phyloP scores from a whole-genome alignment of 53 echinoderm and acorn worm genomes.

The Pentamera pediparva region DNA sequence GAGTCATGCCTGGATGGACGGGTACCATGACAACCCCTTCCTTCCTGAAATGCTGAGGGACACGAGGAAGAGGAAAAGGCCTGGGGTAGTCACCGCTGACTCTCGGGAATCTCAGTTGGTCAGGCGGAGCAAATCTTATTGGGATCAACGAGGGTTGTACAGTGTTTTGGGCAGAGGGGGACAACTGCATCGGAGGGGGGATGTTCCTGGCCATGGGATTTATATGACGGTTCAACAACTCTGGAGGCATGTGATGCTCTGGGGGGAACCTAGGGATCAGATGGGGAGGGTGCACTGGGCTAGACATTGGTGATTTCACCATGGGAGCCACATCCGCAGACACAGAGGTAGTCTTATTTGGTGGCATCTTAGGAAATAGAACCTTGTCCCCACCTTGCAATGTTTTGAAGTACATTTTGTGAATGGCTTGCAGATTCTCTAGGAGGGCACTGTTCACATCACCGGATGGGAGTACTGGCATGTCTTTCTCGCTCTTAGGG shows the following conservation, averaged over 20 bases:
- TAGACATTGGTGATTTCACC: constrained; percentile 24
- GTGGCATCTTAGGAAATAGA: constrained; percentile 17
- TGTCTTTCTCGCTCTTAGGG: not conserved
- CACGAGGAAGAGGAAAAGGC: not conserved
- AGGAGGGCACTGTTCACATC: constrained; percentile 9
- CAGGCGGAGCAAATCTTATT: not conserved
- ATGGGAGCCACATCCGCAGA: not conserved
- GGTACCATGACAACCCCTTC: constrained; percentile 1
- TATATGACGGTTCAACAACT: not conserved
- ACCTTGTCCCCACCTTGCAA: constrained; percentile 23
- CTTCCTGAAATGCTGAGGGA: too few species aligned
- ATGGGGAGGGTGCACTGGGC: constrained; percentile 10
- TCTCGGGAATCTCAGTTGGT: too few species aligned
- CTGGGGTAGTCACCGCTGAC: not conserved
- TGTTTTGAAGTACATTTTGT: constrained; percentile 34
- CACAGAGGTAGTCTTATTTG: not conserved
- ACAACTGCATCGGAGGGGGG: not conserved
- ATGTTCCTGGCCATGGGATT: constrained; percentile 11
- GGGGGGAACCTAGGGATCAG: constrained; percentile 24
- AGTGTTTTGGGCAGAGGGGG: not conserved
- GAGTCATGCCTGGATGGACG: too few species aligned
- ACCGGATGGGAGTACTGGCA: not conserved
- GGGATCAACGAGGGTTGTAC: not conserved
- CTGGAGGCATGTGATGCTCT: constrained; percentile 16
- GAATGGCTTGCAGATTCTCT: constrained; percentile 32